These are phyloP conservation scores for Drosophila miranda DNA, from an alignment of 1,140 invertebrate species.

Conservation along the genomic window DNA sequence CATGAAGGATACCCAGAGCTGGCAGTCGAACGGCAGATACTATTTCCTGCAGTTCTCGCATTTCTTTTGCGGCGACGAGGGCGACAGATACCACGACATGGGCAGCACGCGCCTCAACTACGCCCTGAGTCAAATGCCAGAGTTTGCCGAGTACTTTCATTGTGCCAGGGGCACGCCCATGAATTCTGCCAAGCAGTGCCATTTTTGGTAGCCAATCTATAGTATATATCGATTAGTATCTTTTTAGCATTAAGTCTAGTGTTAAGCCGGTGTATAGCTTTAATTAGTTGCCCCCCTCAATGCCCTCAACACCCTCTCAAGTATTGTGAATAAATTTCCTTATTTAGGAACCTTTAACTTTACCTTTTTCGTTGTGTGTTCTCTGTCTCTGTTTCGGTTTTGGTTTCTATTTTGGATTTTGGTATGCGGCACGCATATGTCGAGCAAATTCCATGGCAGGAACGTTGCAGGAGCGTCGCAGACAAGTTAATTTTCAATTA, in stretches of 20 bases:
- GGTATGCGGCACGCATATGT: conserved; percentile 55
- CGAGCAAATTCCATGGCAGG: not conserved
- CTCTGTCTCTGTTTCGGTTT: not conserved
- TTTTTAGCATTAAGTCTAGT: conserved; percentile 15
- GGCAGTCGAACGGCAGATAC: conserved; percentile 35
- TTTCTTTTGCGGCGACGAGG: conserved; percentile 72
- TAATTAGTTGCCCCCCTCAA: conserved; percentile 43
- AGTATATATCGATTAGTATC: conserved; percentile 7
- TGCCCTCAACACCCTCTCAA: conserved; percentile 27
- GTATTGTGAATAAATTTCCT: conserved; percentile 68
- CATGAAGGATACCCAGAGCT: conserved; percentile 20
- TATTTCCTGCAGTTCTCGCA: conserved; percentile 76
- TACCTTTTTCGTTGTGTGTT: not conserved
- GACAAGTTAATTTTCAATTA: conserved; percentile 77
- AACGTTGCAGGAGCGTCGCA: conserved; percentile 21
- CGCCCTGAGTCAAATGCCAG: conserved; percentile 90
- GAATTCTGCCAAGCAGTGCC: conserved; percentile 92
- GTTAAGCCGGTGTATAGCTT: conserved; percentile 44
- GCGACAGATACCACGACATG: conserved; percentile 89
- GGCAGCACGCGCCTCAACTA: conserved; percentile 90
- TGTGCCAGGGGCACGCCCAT: conserved; percentile 88
- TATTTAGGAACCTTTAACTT: conserved; percentile 33
- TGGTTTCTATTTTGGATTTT: conserved; percentile 14
- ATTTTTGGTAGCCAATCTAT: conserved; percentile 87
- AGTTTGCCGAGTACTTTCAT: conserved; percentile 89